Evolutionary conservation across 2,113 vertebrate species (phyloP), one percentile per base, ranked within the genome.

Genomic region (Catharus minimus): DNA sequence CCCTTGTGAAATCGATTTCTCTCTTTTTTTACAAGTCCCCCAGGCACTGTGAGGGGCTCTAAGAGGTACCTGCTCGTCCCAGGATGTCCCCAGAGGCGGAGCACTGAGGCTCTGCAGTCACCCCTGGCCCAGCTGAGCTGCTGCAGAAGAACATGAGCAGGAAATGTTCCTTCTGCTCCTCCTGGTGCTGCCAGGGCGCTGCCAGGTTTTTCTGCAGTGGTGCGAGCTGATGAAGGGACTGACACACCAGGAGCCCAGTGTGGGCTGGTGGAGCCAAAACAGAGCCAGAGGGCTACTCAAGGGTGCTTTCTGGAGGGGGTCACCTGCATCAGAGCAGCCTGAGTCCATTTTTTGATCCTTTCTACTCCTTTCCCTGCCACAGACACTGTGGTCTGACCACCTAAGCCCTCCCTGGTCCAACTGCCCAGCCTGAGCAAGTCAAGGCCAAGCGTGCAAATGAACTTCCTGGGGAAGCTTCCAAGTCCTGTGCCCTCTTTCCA

Each of bases 371-470:
- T 24, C 11, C 2, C 32, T 64, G 65, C 56, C 5, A 2, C 46
- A 60, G n/a, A 27, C 1, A 0, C 33, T 27, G 13, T 43, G n/a
- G 19, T 49, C 49, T 36, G 26, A 47, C 11, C 2, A 3, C 43
- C 26, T 11, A 2, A 86, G 39, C 47, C 22, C 58, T 39, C 64
- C 23, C 49, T 10, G 7, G 28, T 53, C 15, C 0, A 0, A 15
- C 28, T 75, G 78, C 82, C 50, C 82, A 69, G 61, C 30, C 60
- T 5, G 3, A 46, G 39, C 2, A 0, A 88, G 72, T 65, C 61
- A 68, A n/a, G 56, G 78, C 11, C 7, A 66, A 53, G 30, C 7
- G 16, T 46, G 27, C 61, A 88, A 88, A 82, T 30, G 5, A 92
- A 61, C 36, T 56, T 69, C 58, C 61, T 5, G 46, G 60, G 87